Base-by-base conservation (phyloP, 1,140 invertebrate species). In the Gryon sp. region DNA sequence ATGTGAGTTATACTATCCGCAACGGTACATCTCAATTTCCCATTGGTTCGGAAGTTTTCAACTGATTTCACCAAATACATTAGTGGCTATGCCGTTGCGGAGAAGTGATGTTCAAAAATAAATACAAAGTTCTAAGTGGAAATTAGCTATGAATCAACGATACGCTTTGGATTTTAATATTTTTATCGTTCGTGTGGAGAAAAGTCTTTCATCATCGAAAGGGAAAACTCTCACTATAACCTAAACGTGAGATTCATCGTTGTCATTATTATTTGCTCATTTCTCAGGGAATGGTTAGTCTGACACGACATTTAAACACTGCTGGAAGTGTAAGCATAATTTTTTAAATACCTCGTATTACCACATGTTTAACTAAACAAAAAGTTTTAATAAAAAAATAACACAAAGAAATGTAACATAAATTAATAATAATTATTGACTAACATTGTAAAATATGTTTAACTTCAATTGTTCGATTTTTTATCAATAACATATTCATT, bases 301-400 rank as follows among this genome's bases (percentile, higher is more conserved):
- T 87, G 16, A 45, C 76, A 4, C 77, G 83, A 53, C 65, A 77
- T 52, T 81, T 80, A 34, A 82, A 81, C 53, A 78, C 50, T 5
- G 78, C 65, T 45, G 75, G 82, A 41, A 82, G 82, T 78, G 85
- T 86, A 74, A 86, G 84, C n/a, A n/a, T n/a, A n/a, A n/a, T n/a
- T 86, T 65, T 46, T 34, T n/a, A n/a, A n/a, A n/a, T n/a, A n/a
- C n/a, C n/a, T n/a, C n/a, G n/a, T n/a, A n/a, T n/a, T n/a, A n/a
- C n/a, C n/a, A n/a, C n/a, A n/a, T n/a, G n/a, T n/a, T n/a, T n/a
- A n/a, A n/a, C n/a, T n/a, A n/a, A n/a, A n/a, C n/a, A n/a, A n/a
- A n/a, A n/a, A n/a, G n/a, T n/a, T n/a, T n/a, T n/a, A n/a, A n/a
- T n/a, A n/a, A n/a, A n/a, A n/a, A n/a, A n/a, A n/a, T n/a, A n/a